Evolutionary conservation across 2,888 invertebrate species (phyloP), one percentile per base, ranked within the genome.

Genomic region (Nowickia ferox): DNA sequence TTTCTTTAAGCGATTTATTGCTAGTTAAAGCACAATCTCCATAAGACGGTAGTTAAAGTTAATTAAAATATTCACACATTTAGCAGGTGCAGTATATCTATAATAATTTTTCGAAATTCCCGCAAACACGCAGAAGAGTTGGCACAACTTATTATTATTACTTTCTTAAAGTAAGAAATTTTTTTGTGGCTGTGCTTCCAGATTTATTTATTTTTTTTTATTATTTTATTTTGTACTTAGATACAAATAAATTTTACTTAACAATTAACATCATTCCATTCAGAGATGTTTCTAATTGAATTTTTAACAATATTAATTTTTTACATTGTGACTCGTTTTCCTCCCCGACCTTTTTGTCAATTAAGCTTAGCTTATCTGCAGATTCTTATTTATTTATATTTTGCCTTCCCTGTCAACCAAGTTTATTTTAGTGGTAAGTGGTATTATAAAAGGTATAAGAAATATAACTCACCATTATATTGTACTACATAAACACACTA

Each of bases 351-450:
- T 42, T 15, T 19, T 48, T 65, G 71, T 55, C 74, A 65, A 79
- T 71, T 75, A 71, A 65, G 68, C n/a, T n/a, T 75, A 65, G 76
- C 69, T 75, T 80, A 84, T 71, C 79, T 72, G 2, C 13, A 68
- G 15, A 46, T 48, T 61, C 15, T 53, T 53, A 17, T 19, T 30
- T 51, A 30, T 59, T 15, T 53, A 0, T 44, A 0, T 30, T 30
- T 61, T 65, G 8, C n/a, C 11, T 69, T 9, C n/a, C 30, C 51
- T 19, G 38, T 22, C 19, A 30, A 69, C 22, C 22, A 61, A 53
- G 11, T 59, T 48, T 42, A 42, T 61, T 48, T 48, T 13, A 30
- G 15, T n/a, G 57, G 42, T 9, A 9, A 9, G 17, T 40, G 10
- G 11, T 30, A 30, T 40, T 9, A n/a, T 51, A 68, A 51, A 61